A percentile compares a stretch with the other conserved stretches of the same genome.
Conservation (phyloP, 30 jellyfish, hydroid and myxozoan genomes). For the Aurelia sp. region DNA sequence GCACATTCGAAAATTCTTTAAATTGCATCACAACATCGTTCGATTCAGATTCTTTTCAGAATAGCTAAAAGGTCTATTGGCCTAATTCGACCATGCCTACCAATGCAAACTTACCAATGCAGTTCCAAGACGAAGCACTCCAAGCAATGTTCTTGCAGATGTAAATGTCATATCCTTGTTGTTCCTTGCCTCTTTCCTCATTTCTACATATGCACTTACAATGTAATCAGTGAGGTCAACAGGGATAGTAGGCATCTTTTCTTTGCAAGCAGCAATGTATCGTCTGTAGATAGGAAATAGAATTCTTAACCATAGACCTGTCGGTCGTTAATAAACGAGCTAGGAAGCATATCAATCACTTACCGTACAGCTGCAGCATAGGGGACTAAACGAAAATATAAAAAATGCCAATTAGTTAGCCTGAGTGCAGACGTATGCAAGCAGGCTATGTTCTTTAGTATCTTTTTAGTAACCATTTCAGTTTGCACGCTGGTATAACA, state of each 20-base stretch:
- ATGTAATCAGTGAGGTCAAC: constrained; percentile 93
- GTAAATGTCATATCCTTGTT: constrained; percentile 94
- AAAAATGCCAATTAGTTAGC: too few relatives aligned
- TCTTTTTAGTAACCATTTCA: too few relatives aligned
- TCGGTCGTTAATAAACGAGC: background rate
- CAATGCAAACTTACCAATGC: constrained; percentile 86
- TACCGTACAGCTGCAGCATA: background rate
- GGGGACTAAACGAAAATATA: too few relatives aligned
- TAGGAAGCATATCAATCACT: background rate
- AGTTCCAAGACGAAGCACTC: constrained; percentile 92
- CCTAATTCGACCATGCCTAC: too few relatives aligned
- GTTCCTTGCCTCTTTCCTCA: constrained; percentile 99
- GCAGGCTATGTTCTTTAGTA: too few relatives aligned
- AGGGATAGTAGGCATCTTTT: constrained; percentile 92
- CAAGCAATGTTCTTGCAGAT: constrained; percentile 97
- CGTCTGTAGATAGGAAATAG: constrained; percentile 49
- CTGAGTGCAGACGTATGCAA: too few relatives aligned
- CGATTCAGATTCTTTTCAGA: too few relatives aligned
- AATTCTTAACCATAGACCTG: background rate
- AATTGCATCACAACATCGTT: too few relatives aligned
- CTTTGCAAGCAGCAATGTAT: constrained; percentile 96
- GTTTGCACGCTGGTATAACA: too few relatives aligned
- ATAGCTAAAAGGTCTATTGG: too few relatives aligned
- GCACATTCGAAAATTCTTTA: too few relatives aligned
- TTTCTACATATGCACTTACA: constrained; percentile 98